phyloP scores from a whole-genome alignment of 2,888 invertebrate species.

The Calliphora vomitoria region DNA sequence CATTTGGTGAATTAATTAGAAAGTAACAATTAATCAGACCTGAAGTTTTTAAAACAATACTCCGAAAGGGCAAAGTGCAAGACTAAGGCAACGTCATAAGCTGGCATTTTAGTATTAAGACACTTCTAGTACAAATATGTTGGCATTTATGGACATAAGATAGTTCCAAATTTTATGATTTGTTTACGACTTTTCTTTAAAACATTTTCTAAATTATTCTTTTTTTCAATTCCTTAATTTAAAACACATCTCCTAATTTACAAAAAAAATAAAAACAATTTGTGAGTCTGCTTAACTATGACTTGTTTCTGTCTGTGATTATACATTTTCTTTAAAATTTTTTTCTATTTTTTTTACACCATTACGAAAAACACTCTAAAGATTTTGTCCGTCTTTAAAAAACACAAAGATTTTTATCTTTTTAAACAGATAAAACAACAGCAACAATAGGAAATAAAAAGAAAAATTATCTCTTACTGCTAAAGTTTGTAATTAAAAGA shows the following conservation, averaged over 20 bases:
- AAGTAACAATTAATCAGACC: too few species aligned
- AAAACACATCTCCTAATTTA: neutral
- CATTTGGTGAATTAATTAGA: too few species aligned
- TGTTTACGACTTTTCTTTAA: too few species aligned
- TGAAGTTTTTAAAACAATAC: too few species aligned
- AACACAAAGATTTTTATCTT: constrained; percentile 32
- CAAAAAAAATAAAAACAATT: constrained; percentile 17
- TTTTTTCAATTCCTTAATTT: too few species aligned
- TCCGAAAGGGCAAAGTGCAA: too few species aligned
- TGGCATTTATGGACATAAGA: too few species aligned
- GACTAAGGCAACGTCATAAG: too few species aligned
- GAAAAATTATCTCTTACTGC: constrained; percentile 41
- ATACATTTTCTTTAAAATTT: neutral
- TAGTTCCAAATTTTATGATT: too few species aligned
- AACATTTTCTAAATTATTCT: too few species aligned
- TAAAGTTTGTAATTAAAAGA: constrained; percentile 55
- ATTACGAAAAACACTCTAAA: constrained; percentile 5
- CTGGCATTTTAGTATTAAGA: too few species aligned
- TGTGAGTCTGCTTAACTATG: constrained; percentile 21
- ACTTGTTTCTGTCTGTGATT: constrained; percentile 48
- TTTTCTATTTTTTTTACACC: neutral
- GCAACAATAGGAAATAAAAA: constrained; percentile 25
- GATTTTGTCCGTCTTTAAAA: neutral
- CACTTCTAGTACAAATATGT: too few species aligned
- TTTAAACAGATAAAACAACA: constrained; percentile 14